Base-by-base conservation (phyloP, 2,797 vertebrate genomes). In the Lithobates sylvaticus region DNA sequence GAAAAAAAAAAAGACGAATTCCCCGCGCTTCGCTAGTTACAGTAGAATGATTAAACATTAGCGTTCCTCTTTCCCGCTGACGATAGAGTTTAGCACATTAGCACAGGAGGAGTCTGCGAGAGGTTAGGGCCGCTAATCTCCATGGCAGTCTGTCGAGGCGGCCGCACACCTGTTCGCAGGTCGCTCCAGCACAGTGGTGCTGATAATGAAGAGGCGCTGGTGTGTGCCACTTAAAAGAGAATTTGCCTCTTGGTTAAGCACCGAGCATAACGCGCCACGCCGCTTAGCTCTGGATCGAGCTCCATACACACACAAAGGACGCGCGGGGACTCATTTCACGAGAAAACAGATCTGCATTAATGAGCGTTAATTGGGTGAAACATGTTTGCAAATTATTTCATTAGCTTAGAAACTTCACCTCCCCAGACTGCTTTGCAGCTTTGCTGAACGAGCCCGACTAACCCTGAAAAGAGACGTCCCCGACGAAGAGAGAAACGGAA, bases 351-450 rank as follows among this genome's bases (percentile, higher is more conserved):
- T 86, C 78, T 77, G 78, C 73, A 86, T 86, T 82, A 86, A 86
- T 77, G 78, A 86, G 34, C 85, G 26, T 36, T 86, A 86, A 86
- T 86, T 86, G 85, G 79, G 73, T 64, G 73, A 71, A 86, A 72
- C 73, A 36, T 76, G 85, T 86, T 82, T 69, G 67, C 13, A 67
- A 76, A 86, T 82, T 81, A 86, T 86, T 86, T 86, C 85, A 86
- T 86, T 86, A 81, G 79, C 78, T 76, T 15, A 44, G 50, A 64
- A 81, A 64, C 26, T 82, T 64, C 67, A 76, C 68, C 39, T 86
- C 79, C 85, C 78, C 50, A 64, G 73, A 70, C 85, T 32, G 47
- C 39, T 27, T 12, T 6, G 0, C 27, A 58, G 83, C 64, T 77
- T 77, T 34, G 76, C 44, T 32, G 26, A 85, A 34, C 67, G 32